phyloP scores from a whole-genome alignment of 2,888 invertebrate species.

The Ophioninae sp. region DNA sequence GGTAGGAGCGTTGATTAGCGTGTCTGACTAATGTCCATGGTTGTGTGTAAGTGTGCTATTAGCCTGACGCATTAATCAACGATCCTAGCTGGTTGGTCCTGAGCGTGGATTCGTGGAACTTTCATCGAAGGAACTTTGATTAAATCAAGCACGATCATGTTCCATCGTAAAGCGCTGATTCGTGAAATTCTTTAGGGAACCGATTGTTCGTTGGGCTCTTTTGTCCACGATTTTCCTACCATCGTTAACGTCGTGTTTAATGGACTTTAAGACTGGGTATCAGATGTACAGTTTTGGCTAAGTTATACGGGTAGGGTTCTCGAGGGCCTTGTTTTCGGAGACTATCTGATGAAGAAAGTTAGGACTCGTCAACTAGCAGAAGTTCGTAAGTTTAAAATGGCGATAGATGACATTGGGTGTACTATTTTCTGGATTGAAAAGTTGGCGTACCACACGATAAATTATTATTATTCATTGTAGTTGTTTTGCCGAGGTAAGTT shows the following conservation, averaged over 20 bases:
- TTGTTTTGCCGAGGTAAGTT: too few species aligned
- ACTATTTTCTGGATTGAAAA: too few species aligned
- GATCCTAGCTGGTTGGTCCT: neutral
- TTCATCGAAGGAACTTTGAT: constrained; percentile 30
- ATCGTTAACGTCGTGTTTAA: neutral
- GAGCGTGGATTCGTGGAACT: constrained; percentile 13
- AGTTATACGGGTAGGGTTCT: too few species aligned
- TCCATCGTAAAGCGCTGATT: neutral
- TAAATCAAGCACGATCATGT: constrained; percentile 1
- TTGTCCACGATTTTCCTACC: neutral
- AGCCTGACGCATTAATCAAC: constrained; percentile 30
- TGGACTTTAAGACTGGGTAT: neutral
- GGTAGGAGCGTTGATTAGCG: neutral
- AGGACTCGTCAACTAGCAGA: too few species aligned
- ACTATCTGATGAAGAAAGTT: too few species aligned
- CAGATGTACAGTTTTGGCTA: too few species aligned
- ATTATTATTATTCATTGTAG: too few species aligned
- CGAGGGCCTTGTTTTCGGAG: too few species aligned
- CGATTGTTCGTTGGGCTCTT: neutral
- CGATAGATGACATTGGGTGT: too few species aligned
- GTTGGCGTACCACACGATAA: too few species aligned
- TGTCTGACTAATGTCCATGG: neutral
- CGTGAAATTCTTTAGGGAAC: neutral
- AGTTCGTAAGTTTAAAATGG: too few species aligned
- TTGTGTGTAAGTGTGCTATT: neutral